Percentiles rank a stretch among this genome's conserved stretches.
Conservation (phyloP, 2,888 invertebrate genomes). For the Vesta saturnalis region DNA sequence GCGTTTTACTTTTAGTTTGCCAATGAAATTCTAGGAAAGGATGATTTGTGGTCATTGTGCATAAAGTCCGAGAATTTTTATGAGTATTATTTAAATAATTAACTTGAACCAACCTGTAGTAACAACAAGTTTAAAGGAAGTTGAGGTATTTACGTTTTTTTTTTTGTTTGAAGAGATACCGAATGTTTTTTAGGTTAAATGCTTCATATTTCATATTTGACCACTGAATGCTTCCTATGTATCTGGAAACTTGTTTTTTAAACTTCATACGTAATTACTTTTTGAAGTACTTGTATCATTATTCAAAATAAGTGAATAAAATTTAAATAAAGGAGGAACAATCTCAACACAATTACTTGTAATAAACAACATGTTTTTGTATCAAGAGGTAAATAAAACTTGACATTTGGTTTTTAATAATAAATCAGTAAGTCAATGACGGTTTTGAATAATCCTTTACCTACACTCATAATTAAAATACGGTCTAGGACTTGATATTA, state of each 20-base stretch:
- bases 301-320: background rate
- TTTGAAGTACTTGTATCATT: no score
- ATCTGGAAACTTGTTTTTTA: no score
- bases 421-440: background rate
- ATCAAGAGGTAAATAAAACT: background rate
- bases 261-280: no score
- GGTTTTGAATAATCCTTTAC: background rate
- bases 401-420: background rate
- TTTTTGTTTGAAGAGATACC: no score
- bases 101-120: background rate
- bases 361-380: background rate
- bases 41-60: conserved; percentile 1
- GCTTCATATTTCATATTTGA: no score
- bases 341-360: background rate
- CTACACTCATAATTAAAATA: background rate
- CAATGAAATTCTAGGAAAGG: background rate
- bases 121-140: background rate
- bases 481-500: conserved; percentile 1
- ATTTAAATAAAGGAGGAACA: background rate
- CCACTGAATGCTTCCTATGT: no score
- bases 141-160: background rate
- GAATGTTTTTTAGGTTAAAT: no score
- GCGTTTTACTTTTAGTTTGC: background rate
- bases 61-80: background rate
- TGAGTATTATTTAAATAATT: background rate